phyloP scores from a whole-genome alignment of 2,113 vertebrate genomes.

The Blennius ocellaris region DNA sequence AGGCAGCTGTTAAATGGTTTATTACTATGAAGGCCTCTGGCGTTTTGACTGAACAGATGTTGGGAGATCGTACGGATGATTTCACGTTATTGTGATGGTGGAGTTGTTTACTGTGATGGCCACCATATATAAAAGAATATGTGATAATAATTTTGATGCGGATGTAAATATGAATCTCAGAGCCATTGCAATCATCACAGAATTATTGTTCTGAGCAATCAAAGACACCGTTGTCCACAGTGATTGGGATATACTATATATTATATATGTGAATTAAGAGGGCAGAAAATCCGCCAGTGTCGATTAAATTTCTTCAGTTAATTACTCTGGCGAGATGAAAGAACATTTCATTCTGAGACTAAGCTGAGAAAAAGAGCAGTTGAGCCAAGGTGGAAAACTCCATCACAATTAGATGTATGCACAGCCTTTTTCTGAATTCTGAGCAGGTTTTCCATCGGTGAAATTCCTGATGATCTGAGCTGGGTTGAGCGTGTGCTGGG shows the following conservation, averaged over 20 bases:
- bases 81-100: slow-evolving; percentile 53
- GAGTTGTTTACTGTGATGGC: slow-evolving; percentile 21
- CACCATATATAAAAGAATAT: slow-evolving; percentile 32
- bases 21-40: slow-evolving; percentile 55
- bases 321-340: slow-evolving; percentile 63
- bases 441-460: slow-evolving; percentile 78
- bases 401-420: slow-evolving; percentile 73
- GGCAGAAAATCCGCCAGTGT: slow-evolving; percentile 18
- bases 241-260: slow-evolving; percentile 17
- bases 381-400: slow-evolving; percentile 57
- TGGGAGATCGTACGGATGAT: slow-evolving; percentile 58
- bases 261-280: not conserved
- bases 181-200: slow-evolving; percentile 28
- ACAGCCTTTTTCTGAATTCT: slow-evolving; percentile 77
- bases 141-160: slow-evolving; percentile 28
- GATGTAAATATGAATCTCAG: slow-evolving; percentile 23
- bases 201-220: not conserved
- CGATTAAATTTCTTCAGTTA: slow-evolving; percentile 51
- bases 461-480: slow-evolving; percentile 82
- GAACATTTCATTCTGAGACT: slow-evolving; percentile 49
- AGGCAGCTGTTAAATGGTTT: slow-evolving; percentile 68
- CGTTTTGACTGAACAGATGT: slow-evolving; percentile 64
- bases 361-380: slow-evolving; percentile 43
- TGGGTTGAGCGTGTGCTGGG: slow-evolving; percentile 69
- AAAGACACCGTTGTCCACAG: slow-evolving; percentile 28